These are phyloP conservation scores for Eupithecia tripunctaria DNA, from an alignment of 2,888 invertebrate genomes.

Conservation along the genomic window DNA sequence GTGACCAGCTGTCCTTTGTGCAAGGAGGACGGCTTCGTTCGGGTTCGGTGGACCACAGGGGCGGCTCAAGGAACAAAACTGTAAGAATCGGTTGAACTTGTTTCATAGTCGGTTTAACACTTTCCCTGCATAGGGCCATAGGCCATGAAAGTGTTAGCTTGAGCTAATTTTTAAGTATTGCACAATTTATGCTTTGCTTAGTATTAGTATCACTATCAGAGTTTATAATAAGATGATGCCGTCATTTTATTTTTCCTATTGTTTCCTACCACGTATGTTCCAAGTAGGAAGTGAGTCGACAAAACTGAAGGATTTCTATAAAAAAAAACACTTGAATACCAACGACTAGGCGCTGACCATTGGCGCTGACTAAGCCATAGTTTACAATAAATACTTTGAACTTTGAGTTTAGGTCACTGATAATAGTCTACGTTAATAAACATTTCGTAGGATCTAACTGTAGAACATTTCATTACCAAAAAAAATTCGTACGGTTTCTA, in stretches of 20 bases:
- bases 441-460: too few species aligned
- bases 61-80: background rate
- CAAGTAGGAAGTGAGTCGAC: slow-evolving; percentile 1
- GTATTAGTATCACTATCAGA: too few species aligned
- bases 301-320: background rate
- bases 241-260: background rate
- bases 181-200: background rate
- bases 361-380: background rate
- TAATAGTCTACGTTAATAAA: background rate
- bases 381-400: too few species aligned
- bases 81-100: background rate
- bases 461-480: too few species aligned
- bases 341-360: background rate
- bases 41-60: slow-evolving; percentile 42
- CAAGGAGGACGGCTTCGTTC: slow-evolving; percentile 56
- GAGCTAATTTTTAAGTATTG: too few species aligned
- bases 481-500: too few species aligned
- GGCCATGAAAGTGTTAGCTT: too few species aligned
- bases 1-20: slow-evolving; percentile 56
- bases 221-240: too few species aligned
- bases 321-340: background rate
- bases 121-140: too few species aligned
- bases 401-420: background rate
- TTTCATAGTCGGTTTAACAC: too few species aligned
- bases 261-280: background rate